Base-by-base conservation (phyloP, 2,888 invertebrate species). In the Thymelicus lineola region DNA sequence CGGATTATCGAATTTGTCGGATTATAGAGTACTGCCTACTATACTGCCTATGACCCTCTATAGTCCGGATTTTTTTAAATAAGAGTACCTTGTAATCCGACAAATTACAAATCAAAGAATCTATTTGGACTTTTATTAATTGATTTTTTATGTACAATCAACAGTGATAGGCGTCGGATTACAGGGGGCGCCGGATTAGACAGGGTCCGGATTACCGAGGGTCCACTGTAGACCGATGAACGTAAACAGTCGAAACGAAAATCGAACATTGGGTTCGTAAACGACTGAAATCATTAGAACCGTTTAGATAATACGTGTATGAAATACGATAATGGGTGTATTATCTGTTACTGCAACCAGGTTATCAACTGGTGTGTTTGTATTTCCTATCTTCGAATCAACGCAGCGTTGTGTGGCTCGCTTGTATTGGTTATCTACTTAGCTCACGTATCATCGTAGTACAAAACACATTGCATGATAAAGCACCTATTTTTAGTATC, bases 331-430 rank as follows among this genome's bases (percentile, higher is more conserved):
- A 70, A 61, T 58, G 70, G 80, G 75, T 66, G 72, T 69, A 78
- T 84, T 89, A 91, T 91, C 90, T 86, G 82, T 74, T 76, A 78
- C 81, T 83, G 86, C 89, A 91, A 89, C 87, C 90, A 87, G 89
- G 91, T 88, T 91, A 91, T 91, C 91, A 86, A 86, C 85, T 86
- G 87, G 84, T 80, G 83, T 90, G 90, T 91, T 91, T 91, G 87
- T 79, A 79, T 81, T 76, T 77, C 82, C 88, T 91, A 91, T 92
- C 90, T 83, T 81, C 80, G 80, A 86, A 87, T 87, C 87, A 87
- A 83, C 81, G 78, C 80, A 78, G 80, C 80, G 80, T 79, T 82
- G 82, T 84, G 79, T 81, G 75, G 76, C 20, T 6, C 12, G 20
- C 53, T 79, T 81, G 82, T 84, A 80, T 81, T 75, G 76, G 80